These are phyloP conservation scores for Cryptus armator DNA, from an alignment of 2,888 invertebrate species.

Conservation along the genomic window DNA sequence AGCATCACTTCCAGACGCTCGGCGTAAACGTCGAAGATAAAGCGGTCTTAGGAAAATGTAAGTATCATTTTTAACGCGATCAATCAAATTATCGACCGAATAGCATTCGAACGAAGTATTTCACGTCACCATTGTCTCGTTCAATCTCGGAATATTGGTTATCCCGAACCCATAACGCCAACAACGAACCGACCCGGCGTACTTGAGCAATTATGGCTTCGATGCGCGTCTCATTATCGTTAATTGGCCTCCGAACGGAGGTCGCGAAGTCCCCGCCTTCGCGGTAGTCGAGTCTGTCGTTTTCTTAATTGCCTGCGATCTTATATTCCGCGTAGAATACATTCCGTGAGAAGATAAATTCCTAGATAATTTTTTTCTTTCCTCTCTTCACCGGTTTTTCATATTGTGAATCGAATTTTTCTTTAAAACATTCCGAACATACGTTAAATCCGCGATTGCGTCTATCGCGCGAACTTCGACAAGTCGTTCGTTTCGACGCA, in stretches of 20 bases:
- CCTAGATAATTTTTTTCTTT: constrained; percentile 20
- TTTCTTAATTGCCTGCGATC: constrained; percentile 18
- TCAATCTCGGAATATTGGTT: constrained; percentile 2
- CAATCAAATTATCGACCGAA: background rate
- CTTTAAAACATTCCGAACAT: background rate
- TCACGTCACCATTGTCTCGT: background rate
- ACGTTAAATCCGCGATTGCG: background rate
- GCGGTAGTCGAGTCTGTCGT: background rate
- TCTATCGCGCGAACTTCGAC: background rate
- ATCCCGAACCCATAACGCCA: constrained; percentile 9
- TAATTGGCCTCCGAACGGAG: constrained; percentile 56
- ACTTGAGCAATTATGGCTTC: constrained; percentile 46
- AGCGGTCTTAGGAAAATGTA: constrained; percentile 79
- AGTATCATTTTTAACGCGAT: constrained; percentile 68
- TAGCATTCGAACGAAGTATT: background rate
- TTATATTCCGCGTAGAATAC: background rate
- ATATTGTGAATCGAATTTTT: background rate
- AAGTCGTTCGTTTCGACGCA: background rate
- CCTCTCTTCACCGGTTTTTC: constrained; percentile 8
- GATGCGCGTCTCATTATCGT: constrained; percentile 55
- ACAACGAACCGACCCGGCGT: constrained; percentile 22
- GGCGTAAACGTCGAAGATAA: constrained; percentile 74
- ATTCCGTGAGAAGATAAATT: constrained; percentile 25
- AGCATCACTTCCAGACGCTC: constrained; percentile 75
- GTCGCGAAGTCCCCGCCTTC: background rate